phyloP scores from a whole-genome alignment of 2,113 vertebrate species.

The Macaca mulatta region DNA sequence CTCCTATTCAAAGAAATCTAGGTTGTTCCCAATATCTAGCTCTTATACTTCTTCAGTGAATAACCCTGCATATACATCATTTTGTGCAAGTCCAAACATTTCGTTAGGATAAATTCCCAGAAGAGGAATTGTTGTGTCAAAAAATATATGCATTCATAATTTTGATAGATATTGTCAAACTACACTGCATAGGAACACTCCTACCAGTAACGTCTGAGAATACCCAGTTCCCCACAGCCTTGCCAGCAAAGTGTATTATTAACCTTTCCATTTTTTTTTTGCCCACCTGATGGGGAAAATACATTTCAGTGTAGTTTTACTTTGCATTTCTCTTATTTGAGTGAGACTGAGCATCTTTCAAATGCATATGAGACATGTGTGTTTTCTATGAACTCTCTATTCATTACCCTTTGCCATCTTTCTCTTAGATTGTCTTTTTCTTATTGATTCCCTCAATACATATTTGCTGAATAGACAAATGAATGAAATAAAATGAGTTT shows the following conservation, averaged over 20 bases:
- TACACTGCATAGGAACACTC: background rate
- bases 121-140: background rate
- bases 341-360: background rate
- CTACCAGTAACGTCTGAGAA: background rate
- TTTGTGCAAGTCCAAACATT: background rate
- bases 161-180: background rate
- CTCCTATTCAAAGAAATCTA: background rate
- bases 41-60: background rate
- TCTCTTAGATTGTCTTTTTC: background rate
- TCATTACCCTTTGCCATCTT: background rate
- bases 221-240: background rate
- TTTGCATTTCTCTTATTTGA: slow-evolving; percentile 5
- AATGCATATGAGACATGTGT: background rate
- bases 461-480: slow-evolving; percentile 16
- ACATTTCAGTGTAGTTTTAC: background rate
- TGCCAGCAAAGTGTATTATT: background rate
- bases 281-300: background rate
- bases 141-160: background rate
- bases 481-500: background rate
- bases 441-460: background rate
- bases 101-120: background rate
- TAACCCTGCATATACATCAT: background rate
- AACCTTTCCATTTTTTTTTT: background rate
- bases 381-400: background rate
- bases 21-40: background rate